phyloP scores from a whole-genome alignment of 2,113 vertebrate genomes.

The Anhinga rufa region DNA sequence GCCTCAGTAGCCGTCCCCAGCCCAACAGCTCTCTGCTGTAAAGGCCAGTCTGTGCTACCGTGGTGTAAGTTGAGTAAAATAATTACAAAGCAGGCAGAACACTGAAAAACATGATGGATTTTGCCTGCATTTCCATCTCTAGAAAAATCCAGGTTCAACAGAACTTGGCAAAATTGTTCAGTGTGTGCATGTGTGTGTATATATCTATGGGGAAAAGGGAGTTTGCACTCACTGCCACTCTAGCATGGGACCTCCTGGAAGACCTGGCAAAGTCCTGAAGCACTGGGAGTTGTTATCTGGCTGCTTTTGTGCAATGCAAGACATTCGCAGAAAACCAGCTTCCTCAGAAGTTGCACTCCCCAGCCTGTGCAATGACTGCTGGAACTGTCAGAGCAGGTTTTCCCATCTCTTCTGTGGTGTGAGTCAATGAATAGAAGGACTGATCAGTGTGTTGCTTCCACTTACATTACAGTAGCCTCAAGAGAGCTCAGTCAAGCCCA shows the following conservation, averaged over 20 bases:
- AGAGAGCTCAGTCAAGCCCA: neutral
- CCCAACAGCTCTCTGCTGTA: neutral
- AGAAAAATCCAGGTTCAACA: neutral
- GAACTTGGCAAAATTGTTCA: neutral
- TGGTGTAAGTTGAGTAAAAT: neutral
- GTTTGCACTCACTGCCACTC: neutral
- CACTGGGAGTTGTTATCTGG: neutral
- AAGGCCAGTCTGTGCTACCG: neutral
- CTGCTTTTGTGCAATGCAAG: neutral
- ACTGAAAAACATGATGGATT: neutral
- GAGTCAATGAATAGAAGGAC: neutral
- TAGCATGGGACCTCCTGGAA: neutral
- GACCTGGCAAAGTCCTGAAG: neutral
- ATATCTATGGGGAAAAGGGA: neutral
- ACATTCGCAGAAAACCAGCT: neutral
- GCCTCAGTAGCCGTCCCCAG: neutral
- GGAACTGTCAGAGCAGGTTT: neutral
- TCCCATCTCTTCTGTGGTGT: neutral
- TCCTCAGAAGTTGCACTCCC: neutral
- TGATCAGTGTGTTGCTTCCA: neutral
- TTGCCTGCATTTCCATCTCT: neutral
- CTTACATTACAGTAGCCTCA: neutral
- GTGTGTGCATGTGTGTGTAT: fast-evolving
- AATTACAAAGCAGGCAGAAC: neutral
- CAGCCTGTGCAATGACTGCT: neutral